phyloP scores from a whole-genome alignment of 2,888 invertebrate genomes.

The Thecocarcelia acutangulata region DNA sequence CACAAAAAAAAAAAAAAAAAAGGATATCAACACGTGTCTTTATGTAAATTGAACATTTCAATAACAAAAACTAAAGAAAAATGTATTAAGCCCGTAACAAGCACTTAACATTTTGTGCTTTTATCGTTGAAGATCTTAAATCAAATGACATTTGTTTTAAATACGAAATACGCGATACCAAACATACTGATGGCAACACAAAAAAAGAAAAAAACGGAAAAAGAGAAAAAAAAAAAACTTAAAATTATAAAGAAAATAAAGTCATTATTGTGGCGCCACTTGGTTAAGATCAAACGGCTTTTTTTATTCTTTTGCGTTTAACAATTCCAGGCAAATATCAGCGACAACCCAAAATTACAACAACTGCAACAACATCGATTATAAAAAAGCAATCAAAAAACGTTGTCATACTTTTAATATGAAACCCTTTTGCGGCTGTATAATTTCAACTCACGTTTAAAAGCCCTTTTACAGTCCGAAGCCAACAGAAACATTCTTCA shows the following conservation, averaged over 20 bases:
- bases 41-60: slow-evolving; percentile 63
- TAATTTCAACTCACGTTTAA: slow-evolving; percentile 59
- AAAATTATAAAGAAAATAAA: slow-evolving; percentile 57
- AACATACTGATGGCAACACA: slow-evolving; percentile 46
- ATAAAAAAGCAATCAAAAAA: not conserved
- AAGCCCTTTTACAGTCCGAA: slow-evolving; percentile 60
- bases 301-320: slow-evolving; percentile 55
- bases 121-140: slow-evolving; percentile 68
- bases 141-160: slow-evolving; percentile 68
- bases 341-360: slow-evolving; percentile 32
- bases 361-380: slow-evolving; percentile 2
- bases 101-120: slow-evolving; percentile 53
- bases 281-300: slow-evolving; percentile 68
- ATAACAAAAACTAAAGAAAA: slow-evolving; percentile 25
- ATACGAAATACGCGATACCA: slow-evolving; percentile 48
- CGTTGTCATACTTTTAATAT: slow-evolving; percentile 46
- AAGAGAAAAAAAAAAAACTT: slow-evolving; percentile 7
- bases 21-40: slow-evolving; percentile 67
- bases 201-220: slow-evolving; percentile 12
- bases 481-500: slow-evolving; percentile 16
- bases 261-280: slow-evolving; percentile 69
- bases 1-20: no score
- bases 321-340: slow-evolving; percentile 37
- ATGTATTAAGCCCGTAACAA: slow-evolving; percentile 9
- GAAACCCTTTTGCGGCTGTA: slow-evolving; percentile 29